phyloP scores from a whole-genome alignment of 2,888 invertebrate genomes.

The Pristionchus exspectatus region DNA sequence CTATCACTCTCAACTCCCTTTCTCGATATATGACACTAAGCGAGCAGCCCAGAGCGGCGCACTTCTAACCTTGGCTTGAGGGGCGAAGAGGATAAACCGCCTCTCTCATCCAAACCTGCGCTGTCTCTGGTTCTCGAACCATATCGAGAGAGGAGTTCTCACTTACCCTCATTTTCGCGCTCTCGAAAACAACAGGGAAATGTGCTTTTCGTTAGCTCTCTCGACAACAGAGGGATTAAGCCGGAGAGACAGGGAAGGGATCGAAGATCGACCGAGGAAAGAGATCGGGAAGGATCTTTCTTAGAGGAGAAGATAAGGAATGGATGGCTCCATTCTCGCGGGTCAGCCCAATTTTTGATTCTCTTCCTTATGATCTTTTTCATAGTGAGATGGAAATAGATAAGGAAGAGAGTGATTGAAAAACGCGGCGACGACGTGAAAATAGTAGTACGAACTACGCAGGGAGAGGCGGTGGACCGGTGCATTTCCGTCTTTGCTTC shows the following conservation, averaged over 20 bases:
- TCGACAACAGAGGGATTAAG: neutral
- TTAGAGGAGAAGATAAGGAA: neutral
- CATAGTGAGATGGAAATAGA: neutral
- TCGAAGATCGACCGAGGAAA: neutral
- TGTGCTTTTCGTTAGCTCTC: neutral
- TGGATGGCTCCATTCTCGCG: neutral
- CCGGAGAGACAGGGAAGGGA: neutral
- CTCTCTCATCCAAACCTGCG: neutral
- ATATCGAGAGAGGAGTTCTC: neutral
- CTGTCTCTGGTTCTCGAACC: neutral
- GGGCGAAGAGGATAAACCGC: neutral
- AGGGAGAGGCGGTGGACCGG: neutral
- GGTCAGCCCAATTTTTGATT: neutral
- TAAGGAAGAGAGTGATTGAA: neutral
- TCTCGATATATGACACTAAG: constrained; percentile 23
- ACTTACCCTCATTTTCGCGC: neutral
- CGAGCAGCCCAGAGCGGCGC: neutral
- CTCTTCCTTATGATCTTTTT: neutral
- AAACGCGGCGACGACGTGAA: neutral
- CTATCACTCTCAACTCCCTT: constrained; percentile 28
- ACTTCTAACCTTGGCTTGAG: constrained; percentile 1
- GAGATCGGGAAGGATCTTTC: neutral
- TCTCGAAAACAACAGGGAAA: neutral
- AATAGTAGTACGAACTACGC: constrained; percentile 1
- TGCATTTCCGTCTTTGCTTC: constrained; percentile 41